Conservation (phyloP, 2,113 vertebrate species). For the Psittacula cyanocephala region DNA sequence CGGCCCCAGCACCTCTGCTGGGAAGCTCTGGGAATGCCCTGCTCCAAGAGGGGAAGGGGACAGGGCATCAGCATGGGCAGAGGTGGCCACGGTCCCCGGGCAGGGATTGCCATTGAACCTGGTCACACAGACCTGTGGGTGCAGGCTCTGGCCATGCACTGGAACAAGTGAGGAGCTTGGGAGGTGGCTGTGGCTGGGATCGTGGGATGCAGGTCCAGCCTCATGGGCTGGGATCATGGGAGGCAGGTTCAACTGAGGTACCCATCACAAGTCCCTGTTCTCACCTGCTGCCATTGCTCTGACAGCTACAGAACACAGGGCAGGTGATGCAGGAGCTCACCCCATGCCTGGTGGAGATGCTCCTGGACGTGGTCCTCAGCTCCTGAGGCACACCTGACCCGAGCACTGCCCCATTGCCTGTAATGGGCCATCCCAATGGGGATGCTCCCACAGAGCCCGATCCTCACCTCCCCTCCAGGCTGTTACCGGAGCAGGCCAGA, state of each 20-base stretch:
- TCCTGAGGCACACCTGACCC: accelerated
- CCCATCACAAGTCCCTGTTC: accelerated
- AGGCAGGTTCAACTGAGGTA: background rate
- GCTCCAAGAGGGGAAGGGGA: background rate
- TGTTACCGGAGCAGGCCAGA: accelerated
- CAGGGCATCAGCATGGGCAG: too few species aligned
- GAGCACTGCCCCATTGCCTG: background rate
- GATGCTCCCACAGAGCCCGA: accelerated
- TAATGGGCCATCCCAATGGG: background rate
- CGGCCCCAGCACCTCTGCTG: background rate
- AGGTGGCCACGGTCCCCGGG: too few species aligned
- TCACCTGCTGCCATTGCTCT: background rate
- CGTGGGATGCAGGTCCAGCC: background rate
- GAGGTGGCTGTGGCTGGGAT: background rate
- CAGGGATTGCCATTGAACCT: background rate
- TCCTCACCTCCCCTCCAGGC: background rate
- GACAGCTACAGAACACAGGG: accelerated
- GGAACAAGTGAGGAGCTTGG: background rate
- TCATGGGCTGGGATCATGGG: background rate
- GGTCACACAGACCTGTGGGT: accelerated
- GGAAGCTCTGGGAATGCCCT: background rate
- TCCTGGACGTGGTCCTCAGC: background rate
- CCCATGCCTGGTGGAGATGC: accelerated
- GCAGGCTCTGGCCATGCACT: background rate
- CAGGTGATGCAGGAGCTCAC: background rate